Evolutionary conservation across 2,888 invertebrate species (phyloP), one percentile per base, ranked within the genome.

Genomic region (Drosophila falleni): DNA sequence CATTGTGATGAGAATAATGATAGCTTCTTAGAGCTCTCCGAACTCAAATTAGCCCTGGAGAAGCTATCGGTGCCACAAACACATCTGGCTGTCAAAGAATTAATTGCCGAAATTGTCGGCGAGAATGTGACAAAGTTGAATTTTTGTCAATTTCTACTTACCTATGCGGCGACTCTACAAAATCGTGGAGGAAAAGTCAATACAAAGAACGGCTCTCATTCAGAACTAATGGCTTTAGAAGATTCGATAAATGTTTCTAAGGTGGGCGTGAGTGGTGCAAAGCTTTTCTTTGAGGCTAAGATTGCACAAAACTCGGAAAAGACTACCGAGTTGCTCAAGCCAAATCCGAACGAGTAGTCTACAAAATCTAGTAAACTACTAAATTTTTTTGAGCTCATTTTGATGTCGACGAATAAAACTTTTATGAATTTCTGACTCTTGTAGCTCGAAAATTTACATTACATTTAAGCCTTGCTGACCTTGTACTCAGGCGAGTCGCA

Each of bases 21-120:
- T 37, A 72, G 67, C 9, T 72, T 33, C 5, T 60, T 84, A 11
- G 59, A 63, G 4, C 35, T 84, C n/a, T 0, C 26, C 0, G 73
- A 80, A 6, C 50, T 84, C 1, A 87, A 81, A n/a, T 23, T 77
- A 9, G 63, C 74, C 2, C 51, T 84, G 35, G 87, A 84, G 39
- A 75, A 69, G 26, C 60, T 87, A 5, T 59, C 71, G 5, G 51
- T 84, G 35, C 87, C 84, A 1, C 84, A 87, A 35, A 87, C 84
- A 0, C 84, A 87, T 51, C 13, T 81, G 47, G 70, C 47, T 1
- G 62, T 71, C 5, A 84, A 87, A 16, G 19, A 50, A 2, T 6
- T 78, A 0, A 77, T 87, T 67, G 35, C 59, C 5, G 31, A 73
- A 16, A 39, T 63, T 5, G 66, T 35, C 5, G 79, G 73, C 1